Percentiles rank a stretch among this genome's conserved stretches.
These are phyloP conservation scores for Bradypus variegatus DNA, from an alignment of 2,797 vertebrate species.

Conservation along the genomic window DNA sequence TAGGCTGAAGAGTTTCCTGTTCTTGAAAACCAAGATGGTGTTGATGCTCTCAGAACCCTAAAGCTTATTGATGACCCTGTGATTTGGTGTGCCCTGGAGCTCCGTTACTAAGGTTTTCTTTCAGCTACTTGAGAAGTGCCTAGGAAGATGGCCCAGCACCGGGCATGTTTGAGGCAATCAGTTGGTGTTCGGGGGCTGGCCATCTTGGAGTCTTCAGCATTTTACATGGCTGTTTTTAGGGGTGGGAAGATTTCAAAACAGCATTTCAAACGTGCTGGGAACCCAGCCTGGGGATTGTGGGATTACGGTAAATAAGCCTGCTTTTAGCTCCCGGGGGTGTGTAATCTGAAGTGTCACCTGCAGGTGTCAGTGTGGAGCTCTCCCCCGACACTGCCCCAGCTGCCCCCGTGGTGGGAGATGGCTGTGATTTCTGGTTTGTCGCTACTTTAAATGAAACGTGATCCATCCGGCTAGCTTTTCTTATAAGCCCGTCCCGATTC, in stretches of 20 bases:
- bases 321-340: background rate
- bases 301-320: background rate
- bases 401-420: background rate
- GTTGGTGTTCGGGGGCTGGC: background rate
- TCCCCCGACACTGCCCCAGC: background rate
- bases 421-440: background rate
- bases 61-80: background rate
- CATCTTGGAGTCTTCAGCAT: background rate
- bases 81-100: background rate
- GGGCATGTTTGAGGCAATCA: background rate
- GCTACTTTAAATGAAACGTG: background rate
- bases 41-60: background rate
- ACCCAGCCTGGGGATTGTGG: background rate
- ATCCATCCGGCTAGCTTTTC: background rate
- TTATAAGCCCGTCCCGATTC: background rate
- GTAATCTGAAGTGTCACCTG: background rate
- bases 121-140: background rate
- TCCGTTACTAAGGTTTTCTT: background rate
- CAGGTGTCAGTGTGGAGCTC: slow-evolving; percentile 35
- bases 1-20: background rate
- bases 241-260: background rate
- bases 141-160: background rate
- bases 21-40: background rate
- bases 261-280: background rate
- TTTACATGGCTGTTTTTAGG: background rate